Base-by-base conservation (phyloP, 2,888 invertebrate genomes). In the Tuberolachnus salignus region DNA sequence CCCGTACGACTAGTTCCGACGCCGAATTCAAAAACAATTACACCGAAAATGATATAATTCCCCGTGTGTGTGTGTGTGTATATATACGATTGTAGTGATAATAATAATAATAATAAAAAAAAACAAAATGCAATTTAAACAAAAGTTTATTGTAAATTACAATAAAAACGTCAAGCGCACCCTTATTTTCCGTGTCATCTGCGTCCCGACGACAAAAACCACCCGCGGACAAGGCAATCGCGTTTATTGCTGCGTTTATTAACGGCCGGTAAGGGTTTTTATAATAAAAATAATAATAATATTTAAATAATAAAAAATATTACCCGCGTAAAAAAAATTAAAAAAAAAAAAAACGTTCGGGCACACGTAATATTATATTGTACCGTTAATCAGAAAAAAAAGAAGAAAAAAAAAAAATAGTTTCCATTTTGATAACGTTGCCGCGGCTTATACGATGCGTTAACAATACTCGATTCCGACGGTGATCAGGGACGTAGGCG, bases 141-240 rank as follows among this genome's bases (percentile, higher is more conserved):
- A 67, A 67, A 63, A 78, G 75, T 78, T n/a, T 67, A 78, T 78
- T 78, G 75, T 78, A 78, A 78, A 78, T 78, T 67, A 78, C 75
- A 78, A 78, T 78, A 78, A 78, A 78, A 78, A 78, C 67, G 75
- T 78, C 75, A 78, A 67, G 67, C 49, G 67, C 46, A 67, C 75
- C 66, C 67, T 6, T 34, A 34, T 66, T 66, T 57, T 66, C n/a
- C n/a, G 66, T 78, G 75, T 78, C 75, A 78, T 78, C 75, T 78
- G 75, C 23, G 13, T 49, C 46, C 59, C 75, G 75, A 26, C 57
- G 75, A 78, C 75, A 67, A 78, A 34, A 78, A 57, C 75, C 75
- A 78, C 75, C 75, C 75, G 67, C 67, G n/a, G 75, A 13, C 57
- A 67, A 49, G 67, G 49, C 44, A 67, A 67, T 78, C 57, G 67